A percentile compares a stretch with the other conserved stretches of the same genome.
phyloP scores from a whole-genome alignment of 2,888 invertebrate genomes.

The Caenorhabditis wallacei region DNA sequence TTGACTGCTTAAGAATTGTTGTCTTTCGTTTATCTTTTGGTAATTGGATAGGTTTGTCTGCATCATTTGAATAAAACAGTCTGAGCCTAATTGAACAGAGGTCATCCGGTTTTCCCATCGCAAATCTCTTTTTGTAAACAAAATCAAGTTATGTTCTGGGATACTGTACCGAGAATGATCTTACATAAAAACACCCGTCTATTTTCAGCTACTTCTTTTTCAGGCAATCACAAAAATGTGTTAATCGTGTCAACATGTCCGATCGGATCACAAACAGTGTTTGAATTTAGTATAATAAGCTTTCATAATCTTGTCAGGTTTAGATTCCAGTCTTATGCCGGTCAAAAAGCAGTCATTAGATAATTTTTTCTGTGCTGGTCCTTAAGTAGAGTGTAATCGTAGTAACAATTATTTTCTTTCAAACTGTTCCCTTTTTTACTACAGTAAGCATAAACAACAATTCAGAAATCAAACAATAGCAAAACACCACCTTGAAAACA shows the following conservation, averaged over 20 bases:
- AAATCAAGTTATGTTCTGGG: not conserved
- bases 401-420: not conserved
- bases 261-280: not conserved
- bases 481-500: slow-evolving; percentile 28
- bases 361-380: not conserved
- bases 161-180: slow-evolving; percentile 3
- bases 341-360: not conserved
- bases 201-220: not conserved
- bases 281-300: not conserved
- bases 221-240: not conserved
- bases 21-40: too few species aligned
- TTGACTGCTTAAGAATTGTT: not conserved
- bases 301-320: slow-evolving; percentile 3
- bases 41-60: too few species aligned
- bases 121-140: too few species aligned
- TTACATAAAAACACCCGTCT: slow-evolving; percentile 6
- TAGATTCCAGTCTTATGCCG: not conserved
- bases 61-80: too few species aligned
- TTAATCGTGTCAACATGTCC: slow-evolving; percentile 3
- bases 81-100: too few species aligned
- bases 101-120: too few species aligned
- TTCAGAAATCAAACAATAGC: slow-evolving; percentile 28
- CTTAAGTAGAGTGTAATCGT: not conserved
- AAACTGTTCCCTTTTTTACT: not conserved
- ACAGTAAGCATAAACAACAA: slow-evolving; percentile 32